phyloP scores from a whole-genome alignment of 2,113 vertebrate genomes.

The Eretmochelys imbricata region DNA sequence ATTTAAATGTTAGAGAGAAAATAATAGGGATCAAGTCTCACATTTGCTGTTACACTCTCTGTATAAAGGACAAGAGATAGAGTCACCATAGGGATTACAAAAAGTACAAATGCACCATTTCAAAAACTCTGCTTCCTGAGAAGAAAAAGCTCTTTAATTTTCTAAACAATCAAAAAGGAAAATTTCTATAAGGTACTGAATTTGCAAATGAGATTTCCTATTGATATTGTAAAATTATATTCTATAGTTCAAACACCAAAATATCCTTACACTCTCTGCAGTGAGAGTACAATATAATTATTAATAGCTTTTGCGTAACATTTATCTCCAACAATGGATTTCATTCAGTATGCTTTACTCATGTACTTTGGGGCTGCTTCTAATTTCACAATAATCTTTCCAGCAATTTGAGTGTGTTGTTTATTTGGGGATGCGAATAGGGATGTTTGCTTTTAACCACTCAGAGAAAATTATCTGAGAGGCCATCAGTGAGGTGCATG shows the following conservation, averaged over 20 bases:
- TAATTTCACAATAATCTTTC: constrained; percentile 29
- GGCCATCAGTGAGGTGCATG: background rate
- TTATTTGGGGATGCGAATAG: background rate
- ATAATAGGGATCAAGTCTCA: background rate
- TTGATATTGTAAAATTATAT: background rate
- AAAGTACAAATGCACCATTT: background rate
- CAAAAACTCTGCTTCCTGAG: background rate
- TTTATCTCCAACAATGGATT: background rate
- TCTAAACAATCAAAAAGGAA: background rate
- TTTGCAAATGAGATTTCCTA: background rate
- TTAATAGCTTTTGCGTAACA: background rate
- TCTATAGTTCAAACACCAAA: background rate
- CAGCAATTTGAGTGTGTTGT: background rate
- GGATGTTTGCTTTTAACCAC: background rate
- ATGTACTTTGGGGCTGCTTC: background rate
- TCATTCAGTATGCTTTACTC: background rate
- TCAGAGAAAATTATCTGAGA: background rate
- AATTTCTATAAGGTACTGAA: background rate
- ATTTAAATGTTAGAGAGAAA: background rate
- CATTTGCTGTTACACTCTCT: background rate
- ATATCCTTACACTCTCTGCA: background rate
- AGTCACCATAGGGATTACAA: background rate
- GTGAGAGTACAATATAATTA: background rate
- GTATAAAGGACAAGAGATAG: background rate
- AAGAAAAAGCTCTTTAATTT: background rate